A percentile compares a stretch with the other conserved stretches of the same genome.
Conservation (phyloP, 2,888 invertebrate species). For the Napeogenes inachia region DNA sequence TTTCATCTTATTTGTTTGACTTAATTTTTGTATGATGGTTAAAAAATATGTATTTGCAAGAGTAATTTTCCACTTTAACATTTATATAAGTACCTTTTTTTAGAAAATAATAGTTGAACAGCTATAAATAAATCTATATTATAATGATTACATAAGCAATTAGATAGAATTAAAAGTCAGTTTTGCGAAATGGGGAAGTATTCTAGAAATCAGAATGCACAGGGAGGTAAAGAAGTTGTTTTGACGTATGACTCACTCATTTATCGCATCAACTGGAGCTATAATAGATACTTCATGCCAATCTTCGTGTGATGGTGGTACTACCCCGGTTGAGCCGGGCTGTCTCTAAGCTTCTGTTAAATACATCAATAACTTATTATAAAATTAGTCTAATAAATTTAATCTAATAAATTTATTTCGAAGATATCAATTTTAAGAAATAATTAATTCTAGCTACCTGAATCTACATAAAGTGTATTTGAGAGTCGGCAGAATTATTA, state of each 20-base stretch:
- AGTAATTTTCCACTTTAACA: constrained; percentile 29
- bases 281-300: too few relatives aligned
- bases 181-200: too few relatives aligned
- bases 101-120: background rate
- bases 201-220: too few relatives aligned
- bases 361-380: background rate
- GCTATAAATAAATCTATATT: too few relatives aligned
- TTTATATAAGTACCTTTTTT: constrained; percentile 17
- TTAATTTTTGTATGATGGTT: constrained; percentile 46
- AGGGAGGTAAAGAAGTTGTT: too few relatives aligned
- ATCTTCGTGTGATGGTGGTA: too few relatives aligned
- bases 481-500: constrained; percentile 21
- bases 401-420: background rate
- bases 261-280: too few relatives aligned
- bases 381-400: background rate
- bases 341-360: too few relatives aligned
- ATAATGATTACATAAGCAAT: too few relatives aligned
- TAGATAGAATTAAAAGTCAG: too few relatives aligned
- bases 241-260: too few relatives aligned
- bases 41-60: constrained; percentile 43
- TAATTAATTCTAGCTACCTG: constrained; percentile 9
- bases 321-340: too few relatives aligned
- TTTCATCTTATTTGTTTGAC: constrained; percentile 52
- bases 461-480: constrained; percentile 16
- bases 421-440: background rate